phyloP scores from a whole-genome alignment of 2,797 vertebrate genomes.

The Thaleichthys pacificus region DNA sequence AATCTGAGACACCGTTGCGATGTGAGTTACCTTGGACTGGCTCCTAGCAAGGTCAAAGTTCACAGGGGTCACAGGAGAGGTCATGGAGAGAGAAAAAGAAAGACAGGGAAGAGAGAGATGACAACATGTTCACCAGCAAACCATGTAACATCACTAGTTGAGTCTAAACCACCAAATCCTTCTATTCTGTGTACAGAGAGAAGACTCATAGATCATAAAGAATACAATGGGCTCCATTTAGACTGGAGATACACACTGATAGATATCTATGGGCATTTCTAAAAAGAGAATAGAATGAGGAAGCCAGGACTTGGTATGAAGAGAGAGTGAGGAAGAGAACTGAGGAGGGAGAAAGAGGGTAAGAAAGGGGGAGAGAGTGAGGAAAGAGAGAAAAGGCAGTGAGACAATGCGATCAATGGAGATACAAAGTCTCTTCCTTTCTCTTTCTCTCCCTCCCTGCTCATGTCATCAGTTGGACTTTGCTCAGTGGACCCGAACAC shows the following conservation, averaged over 20 bases:
- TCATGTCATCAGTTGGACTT: slow-evolving; percentile 56
- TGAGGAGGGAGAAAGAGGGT: neutral
- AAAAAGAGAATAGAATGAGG: neutral
- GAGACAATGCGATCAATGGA: neutral
- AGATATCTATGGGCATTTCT: too few species aligned
- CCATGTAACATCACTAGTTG: too few species aligned
- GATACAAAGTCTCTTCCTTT: slow-evolving; percentile 16
- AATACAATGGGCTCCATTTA: neutral
- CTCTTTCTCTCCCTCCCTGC: slow-evolving; percentile 22
- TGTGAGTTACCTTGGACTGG: slow-evolving; percentile 77
- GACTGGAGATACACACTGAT: too few species aligned
- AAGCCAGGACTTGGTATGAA: neutral
- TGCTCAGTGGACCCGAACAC: slow-evolving; percentile 52
- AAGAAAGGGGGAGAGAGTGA: neutral
- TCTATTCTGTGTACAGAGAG: too few species aligned
- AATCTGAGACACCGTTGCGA: too few species aligned
- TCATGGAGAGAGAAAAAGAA: slow-evolving; percentile 34
- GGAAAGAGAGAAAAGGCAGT: slow-evolving; percentile 4
- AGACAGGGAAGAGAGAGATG: slow-evolving; percentile 26
- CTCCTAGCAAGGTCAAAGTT: slow-evolving; percentile 65
- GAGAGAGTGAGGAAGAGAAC: neutral
- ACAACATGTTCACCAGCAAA: neutral
- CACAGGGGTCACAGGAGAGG: slow-evolving; percentile 43
- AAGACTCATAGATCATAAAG: neutral
- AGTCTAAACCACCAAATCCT: too few species aligned